Conservation (phyloP, 2,888 invertebrate genomes). For the Blera fallax region DNA sequence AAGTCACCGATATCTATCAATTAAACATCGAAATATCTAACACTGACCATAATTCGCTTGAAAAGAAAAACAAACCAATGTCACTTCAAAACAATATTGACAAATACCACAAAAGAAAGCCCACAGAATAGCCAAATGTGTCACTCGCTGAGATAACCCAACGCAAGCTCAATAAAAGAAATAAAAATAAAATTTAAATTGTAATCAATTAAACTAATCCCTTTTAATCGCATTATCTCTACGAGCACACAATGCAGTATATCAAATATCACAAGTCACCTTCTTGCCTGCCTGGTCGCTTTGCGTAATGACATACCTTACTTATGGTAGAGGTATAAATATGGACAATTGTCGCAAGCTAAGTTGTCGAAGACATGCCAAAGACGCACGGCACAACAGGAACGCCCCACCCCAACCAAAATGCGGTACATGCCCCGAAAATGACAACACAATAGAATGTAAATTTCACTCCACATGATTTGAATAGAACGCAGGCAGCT, state of each 20-base stretch:
- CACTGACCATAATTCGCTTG: background rate
- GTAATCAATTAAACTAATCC: slow-evolving; percentile 73
- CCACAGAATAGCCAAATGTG: slow-evolving; percentile 31
- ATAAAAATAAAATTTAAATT: slow-evolving; percentile 59
- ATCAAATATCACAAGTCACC: slow-evolving; percentile 45
- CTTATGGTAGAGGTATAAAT: slow-evolving; percentile 22
- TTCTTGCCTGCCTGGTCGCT: slow-evolving; percentile 23
- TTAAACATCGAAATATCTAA: background rate
- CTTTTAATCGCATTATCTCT: slow-evolving; percentile 68
- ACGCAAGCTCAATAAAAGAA: slow-evolving; percentile 18
- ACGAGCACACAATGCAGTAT: slow-evolving; percentile 31
- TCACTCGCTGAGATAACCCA: slow-evolving; percentile 37
- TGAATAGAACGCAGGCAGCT: slow-evolving; percentile 60
- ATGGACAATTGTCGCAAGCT: slow-evolving; percentile 65
- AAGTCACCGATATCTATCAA: slow-evolving; percentile 2
- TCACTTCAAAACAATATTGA: slow-evolving; percentile 39
- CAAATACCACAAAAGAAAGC: slow-evolving; percentile 39
- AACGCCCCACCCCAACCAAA: slow-evolving; percentile 56
- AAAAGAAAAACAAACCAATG: slow-evolving; percentile 39
- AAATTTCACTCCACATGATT: slow-evolving; percentile 67
- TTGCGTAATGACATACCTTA: slow-evolving; percentile 60
- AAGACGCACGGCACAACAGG: slow-evolving; percentile 14
- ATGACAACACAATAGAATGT: slow-evolving; percentile 73
- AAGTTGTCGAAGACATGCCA: slow-evolving; percentile 32
- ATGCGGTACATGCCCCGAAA: slow-evolving; percentile 45